A percentile compares a stretch with the other conserved stretches of the same genome.
Evolutionary conservation across 1,140 invertebrate species (phyloP).

Genomic region (Calliopsis andreniformis): DNA sequence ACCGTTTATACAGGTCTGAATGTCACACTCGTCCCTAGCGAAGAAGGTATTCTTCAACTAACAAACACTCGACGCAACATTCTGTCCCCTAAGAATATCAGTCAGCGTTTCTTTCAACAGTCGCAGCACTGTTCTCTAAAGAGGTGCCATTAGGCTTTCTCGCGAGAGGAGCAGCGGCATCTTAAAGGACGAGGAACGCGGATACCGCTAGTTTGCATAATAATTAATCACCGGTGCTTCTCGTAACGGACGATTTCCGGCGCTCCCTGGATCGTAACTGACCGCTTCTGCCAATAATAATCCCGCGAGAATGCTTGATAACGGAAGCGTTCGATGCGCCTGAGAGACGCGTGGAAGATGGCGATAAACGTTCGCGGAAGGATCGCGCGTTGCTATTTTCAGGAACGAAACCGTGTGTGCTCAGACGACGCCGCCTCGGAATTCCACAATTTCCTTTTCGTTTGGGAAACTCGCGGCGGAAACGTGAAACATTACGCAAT

Average conservation of each 20-base stretch:
- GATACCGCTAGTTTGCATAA: constrained; percentile 75
- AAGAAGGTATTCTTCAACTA: too few species aligned
- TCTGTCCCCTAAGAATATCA: neutral
- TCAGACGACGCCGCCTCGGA: too few species aligned
- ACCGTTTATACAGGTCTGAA: too few species aligned
- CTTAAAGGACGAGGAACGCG: constrained; percentile 57
- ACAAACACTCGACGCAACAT: constrained; percentile 17
- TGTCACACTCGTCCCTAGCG: too few species aligned
- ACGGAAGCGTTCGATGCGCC: constrained; percentile 41
- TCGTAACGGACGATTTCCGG: constrained; percentile 76
- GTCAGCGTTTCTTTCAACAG: constrained; percentile 17
- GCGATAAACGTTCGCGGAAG: neutral
- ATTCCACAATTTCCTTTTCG: neutral
- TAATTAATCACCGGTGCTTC: constrained; percentile 74
- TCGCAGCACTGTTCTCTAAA: constrained; percentile 18
- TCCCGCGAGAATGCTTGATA: constrained; percentile 23
- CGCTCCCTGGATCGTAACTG: constrained; percentile 51
- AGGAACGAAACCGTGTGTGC: too few species aligned
- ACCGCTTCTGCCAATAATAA: constrained; percentile 54
- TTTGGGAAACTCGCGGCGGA: neutral
- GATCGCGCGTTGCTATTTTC: constrained; percentile 18
- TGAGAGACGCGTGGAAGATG: constrained; percentile 1
- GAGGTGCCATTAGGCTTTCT: constrained; percentile 20
- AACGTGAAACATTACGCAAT: constrained; percentile 1
- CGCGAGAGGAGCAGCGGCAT: constrained; percentile 20